Percentiles rank a stretch among this genome's conserved stretches.
Evolutionary conservation across 2,888 invertebrate species (phyloP).

Genomic region (Ferdinandea cuprea): DNA sequence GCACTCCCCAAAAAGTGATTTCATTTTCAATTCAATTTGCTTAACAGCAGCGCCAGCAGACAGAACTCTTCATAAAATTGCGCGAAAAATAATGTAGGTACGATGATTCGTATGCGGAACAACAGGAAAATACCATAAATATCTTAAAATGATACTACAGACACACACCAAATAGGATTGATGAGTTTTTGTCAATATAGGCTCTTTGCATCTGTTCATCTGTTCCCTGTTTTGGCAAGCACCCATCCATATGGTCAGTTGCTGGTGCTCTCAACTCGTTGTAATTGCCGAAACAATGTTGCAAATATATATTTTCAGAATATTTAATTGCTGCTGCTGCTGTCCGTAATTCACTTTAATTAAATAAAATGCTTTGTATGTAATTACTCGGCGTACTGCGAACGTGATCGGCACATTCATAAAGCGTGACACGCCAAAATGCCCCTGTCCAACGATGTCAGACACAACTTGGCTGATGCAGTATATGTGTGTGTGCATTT

Average conservation of each 20-base stretch:
- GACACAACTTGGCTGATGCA: constrained; percentile 13
- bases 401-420: constrained; percentile 9
- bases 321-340: constrained; percentile 12
- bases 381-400: not conserved
- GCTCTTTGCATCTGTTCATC: constrained; percentile 17
- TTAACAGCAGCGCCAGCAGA: not conserved
- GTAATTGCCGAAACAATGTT: constrained; percentile 19
- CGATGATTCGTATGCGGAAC: not conserved
- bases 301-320: constrained; percentile 6
- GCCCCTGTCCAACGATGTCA: not conserved
- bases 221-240: constrained; percentile 24
- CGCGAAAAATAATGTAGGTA: not conserved
- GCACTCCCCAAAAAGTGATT: not conserved
- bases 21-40: constrained; percentile 12
- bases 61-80: not conserved
- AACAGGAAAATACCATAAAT: not conserved
- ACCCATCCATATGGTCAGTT: not conserved
- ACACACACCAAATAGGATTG: constrained; percentile 1
- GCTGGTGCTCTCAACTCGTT: not conserved
- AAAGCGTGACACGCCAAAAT: constrained; percentile 3
- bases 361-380: constrained; percentile 13
- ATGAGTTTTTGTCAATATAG: constrained; percentile 30
- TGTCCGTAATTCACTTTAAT: constrained; percentile 4
- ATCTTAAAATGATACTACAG: constrained; percentile 4
- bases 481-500: too few species aligned